Conservation (phyloP, 1,140 invertebrate genomes). For the Lasioglossum albipes region DNA sequence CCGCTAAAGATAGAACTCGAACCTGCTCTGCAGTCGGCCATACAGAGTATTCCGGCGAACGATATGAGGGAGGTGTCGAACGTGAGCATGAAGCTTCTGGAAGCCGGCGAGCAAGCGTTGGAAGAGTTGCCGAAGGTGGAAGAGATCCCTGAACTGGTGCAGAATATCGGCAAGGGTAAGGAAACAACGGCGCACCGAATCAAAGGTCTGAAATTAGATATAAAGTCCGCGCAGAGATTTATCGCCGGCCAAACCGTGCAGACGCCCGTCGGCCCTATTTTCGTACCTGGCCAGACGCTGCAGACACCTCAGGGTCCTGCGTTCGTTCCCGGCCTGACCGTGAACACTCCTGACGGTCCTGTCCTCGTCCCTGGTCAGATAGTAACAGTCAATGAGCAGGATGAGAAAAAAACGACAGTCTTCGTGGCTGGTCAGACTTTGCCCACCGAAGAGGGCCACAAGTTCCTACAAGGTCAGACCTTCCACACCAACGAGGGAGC, state of each 20-base stretch:
- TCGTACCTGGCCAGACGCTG: constrained; percentile 88
- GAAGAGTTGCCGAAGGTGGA: constrained; percentile 82
- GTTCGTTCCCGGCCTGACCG: constrained; percentile 87
- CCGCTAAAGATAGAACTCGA: constrained; percentile 81
- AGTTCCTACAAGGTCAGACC: constrained; percentile 80
- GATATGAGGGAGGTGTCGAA: constrained; percentile 82
- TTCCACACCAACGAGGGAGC: constrained; percentile 77
- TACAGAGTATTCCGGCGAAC: constrained; percentile 79
- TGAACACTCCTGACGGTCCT: constrained; percentile 84
- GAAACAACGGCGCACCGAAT: constrained; percentile 82
- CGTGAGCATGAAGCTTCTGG: constrained; percentile 81
- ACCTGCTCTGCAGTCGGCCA: constrained; percentile 60
- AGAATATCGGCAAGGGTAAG: constrained; percentile 83
- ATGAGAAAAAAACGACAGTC: constrained; percentile 71
- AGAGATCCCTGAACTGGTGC: constrained; percentile 84
- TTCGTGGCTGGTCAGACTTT: constrained; percentile 81
- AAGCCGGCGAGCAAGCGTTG: constrained; percentile 78
- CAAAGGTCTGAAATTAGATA: constrained; percentile 83
- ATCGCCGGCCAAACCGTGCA: constrained; percentile 86
- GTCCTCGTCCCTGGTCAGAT: constrained; percentile 86
- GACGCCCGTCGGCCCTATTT: constrained; percentile 84
- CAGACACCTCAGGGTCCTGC: constrained; percentile 83
- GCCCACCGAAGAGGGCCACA: constrained; percentile 65
- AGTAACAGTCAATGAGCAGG: constrained; percentile 73
- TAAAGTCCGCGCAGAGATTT: constrained; percentile 84